Percentiles rank a stretch among this genome's conserved stretches.
Conservation (phyloP, 2,113 vertebrate genomes). For the Maccullochella peelii region DNA sequence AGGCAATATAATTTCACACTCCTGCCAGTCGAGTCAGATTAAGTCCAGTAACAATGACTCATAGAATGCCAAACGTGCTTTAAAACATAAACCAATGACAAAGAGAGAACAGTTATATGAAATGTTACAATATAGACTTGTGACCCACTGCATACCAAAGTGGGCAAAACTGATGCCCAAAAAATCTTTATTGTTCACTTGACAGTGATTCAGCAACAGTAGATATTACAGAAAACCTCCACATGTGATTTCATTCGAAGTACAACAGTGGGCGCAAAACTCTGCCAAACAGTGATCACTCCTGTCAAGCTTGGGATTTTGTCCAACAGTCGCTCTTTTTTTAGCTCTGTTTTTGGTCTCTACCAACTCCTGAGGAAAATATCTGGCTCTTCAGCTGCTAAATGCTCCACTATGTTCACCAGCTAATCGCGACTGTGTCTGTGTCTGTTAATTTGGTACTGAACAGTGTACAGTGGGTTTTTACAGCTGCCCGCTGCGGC, state of each 20-base stretch:
- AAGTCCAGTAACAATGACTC: slow-evolving; percentile 30
- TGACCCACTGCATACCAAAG: background rate
- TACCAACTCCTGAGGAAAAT: background rate
- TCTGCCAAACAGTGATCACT: too few species aligned
- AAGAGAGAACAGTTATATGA: background rate
- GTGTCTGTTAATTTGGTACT: too few species aligned
- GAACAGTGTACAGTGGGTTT: too few species aligned
- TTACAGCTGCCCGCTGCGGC: too few species aligned
- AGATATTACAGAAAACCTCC: background rate
- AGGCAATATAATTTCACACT: background rate
- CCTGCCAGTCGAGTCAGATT: slow-evolving; percentile 30
- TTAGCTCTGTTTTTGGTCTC: background rate
- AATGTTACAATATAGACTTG: slow-evolving; percentile 3
- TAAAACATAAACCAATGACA: slow-evolving; percentile 11
- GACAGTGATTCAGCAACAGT: background rate
- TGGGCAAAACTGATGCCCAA: background rate
- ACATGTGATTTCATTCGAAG: too few species aligned
- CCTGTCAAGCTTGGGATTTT: too few species aligned
- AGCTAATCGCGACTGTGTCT: too few species aligned
- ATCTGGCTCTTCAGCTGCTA: too few species aligned
- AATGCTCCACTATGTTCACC: too few species aligned
- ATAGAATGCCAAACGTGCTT: slow-evolving; percentile 9
- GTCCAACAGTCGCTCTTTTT: too few species aligned
- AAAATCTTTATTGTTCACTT: background rate
- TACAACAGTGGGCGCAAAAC: too few species aligned